These are phyloP conservation scores for Hemibagrus wyckioides DNA, from an alignment of 2,113 vertebrate species.

Conservation along the genomic window DNA sequence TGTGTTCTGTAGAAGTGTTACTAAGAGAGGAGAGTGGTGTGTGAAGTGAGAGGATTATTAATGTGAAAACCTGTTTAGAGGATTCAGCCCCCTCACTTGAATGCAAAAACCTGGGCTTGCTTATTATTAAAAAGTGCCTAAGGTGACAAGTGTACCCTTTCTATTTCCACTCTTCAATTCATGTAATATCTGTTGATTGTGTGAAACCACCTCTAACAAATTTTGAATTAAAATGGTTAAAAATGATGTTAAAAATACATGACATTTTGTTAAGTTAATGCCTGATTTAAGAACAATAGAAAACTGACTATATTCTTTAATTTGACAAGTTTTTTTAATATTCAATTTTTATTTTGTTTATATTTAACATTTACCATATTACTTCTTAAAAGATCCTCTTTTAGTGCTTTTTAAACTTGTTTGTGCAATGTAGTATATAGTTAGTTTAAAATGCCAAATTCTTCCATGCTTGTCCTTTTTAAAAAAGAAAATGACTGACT, in stretches of 20 bases:
- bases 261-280: not conserved
- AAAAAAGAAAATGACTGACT: too few relatives aligned
- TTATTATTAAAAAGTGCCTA: conserved; percentile 42
- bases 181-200: conserved; percentile 25
- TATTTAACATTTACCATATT: not conserved
- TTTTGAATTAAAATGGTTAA: not conserved
- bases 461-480: too few relatives aligned
- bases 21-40: conserved; percentile 13
- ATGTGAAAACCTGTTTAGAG: conserved; percentile 33
- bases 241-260: not conserved
- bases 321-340: too few relatives aligned
- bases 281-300: not conserved
- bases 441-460: too few relatives aligned
- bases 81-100: conserved; percentile 40
- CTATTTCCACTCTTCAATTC: conserved; percentile 26
- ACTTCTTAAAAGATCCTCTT: not conserved
- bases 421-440: too few relatives aligned
- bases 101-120: conserved; percentile 17
- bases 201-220: not conserved
- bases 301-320: not conserved
- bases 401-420: too few relatives aligned
- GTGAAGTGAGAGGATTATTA: conserved; percentile 35
- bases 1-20: not conserved
- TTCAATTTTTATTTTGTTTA: not conserved
- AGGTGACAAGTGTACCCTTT: conserved; percentile 46